Base-by-base conservation (phyloP, 2,113 vertebrate species). In the Hippocampus zosterae region DNA sequence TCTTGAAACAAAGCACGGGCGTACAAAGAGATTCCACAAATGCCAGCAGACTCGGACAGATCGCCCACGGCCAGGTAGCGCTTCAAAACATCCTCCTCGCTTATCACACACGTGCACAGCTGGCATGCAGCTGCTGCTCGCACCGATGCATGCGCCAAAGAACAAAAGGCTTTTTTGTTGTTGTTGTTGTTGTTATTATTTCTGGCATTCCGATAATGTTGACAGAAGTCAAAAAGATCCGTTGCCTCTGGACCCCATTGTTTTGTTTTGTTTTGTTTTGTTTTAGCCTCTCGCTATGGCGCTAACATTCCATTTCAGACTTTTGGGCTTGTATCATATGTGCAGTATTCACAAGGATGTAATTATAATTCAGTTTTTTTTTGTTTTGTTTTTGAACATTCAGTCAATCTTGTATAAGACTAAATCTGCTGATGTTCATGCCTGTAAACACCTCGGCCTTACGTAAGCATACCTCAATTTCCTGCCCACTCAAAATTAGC, bases 1-100 rank as follows among this genome's bases (percentile, higher is more conserved):
- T 79, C 80, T 73, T 52, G 57, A 78, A 79, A 86, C 81, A 74
- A 88, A 87, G 71, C 60, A 71, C 62, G 74, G 73, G n/a, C 81
- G 80, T 81, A 85, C 87, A 89, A 88, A 88, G 82, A 75, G 73
- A 89, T 88, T 87, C 82, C 81, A 74, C 67, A 80, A 80, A 86
- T 86, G 85, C 77, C 79, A 84, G 48, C 19, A 57, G 59, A 81
- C 74, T 75, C 76, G 70, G 71, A 81, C 77, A 71, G 77, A 68
- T 69, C 76, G 77, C 75, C 68, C 71, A 68, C 33, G 67, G 83
- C 81, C 79, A 87, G 85, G 85, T 87, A 87, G 81, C 74, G 73
- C 75, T 73, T 74, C 50, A 52, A 75, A 82, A 78, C 72, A 77
- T 84, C 79, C 57, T 73, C 65, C 42, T 73, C 52, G 61, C 68